Evolutionary conservation across 2,888 invertebrate species (phyloP), one percentile per base, ranked within the genome.

Genomic region (Galerucella nymphaeae): DNA sequence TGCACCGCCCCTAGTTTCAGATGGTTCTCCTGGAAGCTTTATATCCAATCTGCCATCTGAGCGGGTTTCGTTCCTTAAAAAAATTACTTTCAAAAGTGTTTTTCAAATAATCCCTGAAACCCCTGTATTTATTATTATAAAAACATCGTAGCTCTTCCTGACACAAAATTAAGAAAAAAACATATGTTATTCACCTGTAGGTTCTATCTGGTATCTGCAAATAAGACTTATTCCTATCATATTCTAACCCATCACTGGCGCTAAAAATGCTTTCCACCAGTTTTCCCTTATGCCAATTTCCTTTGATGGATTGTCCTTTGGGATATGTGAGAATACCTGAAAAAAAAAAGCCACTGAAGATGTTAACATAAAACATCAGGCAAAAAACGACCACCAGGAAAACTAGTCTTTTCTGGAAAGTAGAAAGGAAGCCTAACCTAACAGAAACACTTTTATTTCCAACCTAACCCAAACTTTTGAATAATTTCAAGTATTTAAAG

Each of bases 121-220:
- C 30, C 5, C 30, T 30, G 30, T 30, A 30, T 30, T 30, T 30
- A 30, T 30, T 30, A 30, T 30, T 30, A 8, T 30, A 30, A 30
- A 30, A 30, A 6, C 30, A 30, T 30, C 30, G 30, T 8, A 0
- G 30, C 1, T 8, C 30, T 30, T 30, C 30, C 8, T 2, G 30
- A 30, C 5, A 30, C 30, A 30, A 30, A 30, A 13, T 45, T 45
- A 0, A 2, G 13, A 45, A 11, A 45, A 14, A 13, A 2, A 8
- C 1, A 9, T 16, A 53, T 53, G 30, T 5, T 30, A 30, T 16
- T 16, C 9, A 53, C 53, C 53, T 53, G 53, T 53, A 53, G 16
- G 53, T 53, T 16, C 53, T 53, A 53, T 53, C 53, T 16, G 53
- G 53, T 18, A 53, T 18, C 18, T 53, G 53, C 16, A 53, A 53